These are phyloP conservation scores for Ephydatia muelleri DNA, from an alignment of 37 sponge, comb jelly and placozoan genomes.

Conservation along the genomic window DNA sequence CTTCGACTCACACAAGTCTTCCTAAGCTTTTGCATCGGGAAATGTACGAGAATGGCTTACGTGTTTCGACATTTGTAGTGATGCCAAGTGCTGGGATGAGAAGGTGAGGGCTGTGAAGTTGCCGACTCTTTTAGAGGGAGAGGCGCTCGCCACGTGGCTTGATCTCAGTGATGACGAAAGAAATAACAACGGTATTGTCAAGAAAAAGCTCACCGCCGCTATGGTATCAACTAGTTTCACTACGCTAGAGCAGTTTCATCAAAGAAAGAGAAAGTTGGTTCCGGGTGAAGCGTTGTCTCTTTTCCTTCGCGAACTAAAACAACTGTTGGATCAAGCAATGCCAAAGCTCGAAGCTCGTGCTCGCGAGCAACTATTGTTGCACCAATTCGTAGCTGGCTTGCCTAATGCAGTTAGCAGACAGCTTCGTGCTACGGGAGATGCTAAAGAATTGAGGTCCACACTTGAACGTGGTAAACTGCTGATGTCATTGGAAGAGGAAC, in stretches of 20 bases:
- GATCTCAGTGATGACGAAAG: conserved; percentile 7
- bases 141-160: conserved; percentile 21
- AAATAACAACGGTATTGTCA: not conserved
- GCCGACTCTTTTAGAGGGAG: conserved; percentile 12
- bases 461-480: conserved; percentile 30
- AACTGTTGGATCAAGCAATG: conserved; percentile 62
- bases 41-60: too few species aligned
- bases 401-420: conserved; percentile 22
- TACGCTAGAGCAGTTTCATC: conserved; percentile 49
- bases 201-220: not conserved
- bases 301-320: conserved; percentile 44
- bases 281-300: conserved; percentile 42
- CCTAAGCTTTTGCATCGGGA: too few species aligned
- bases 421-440: conserved; percentile 35
- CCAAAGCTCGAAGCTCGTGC: conserved; percentile 36
- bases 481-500: conserved; percentile 12
- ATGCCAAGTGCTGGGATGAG: too few species aligned
- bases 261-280: conserved; percentile 15
- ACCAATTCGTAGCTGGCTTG: conserved; percentile 49
- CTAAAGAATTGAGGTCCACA: conserved; percentile 1
- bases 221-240: conserved; percentile 28
- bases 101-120: conserved; percentile 11
- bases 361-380: conserved; percentile 36
- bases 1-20: too few species aligned
- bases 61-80: too few species aligned